Evolutionary conservation across 2,888 invertebrate species (phyloP).

Genomic region (Pristionchus entomophagus): DNA sequence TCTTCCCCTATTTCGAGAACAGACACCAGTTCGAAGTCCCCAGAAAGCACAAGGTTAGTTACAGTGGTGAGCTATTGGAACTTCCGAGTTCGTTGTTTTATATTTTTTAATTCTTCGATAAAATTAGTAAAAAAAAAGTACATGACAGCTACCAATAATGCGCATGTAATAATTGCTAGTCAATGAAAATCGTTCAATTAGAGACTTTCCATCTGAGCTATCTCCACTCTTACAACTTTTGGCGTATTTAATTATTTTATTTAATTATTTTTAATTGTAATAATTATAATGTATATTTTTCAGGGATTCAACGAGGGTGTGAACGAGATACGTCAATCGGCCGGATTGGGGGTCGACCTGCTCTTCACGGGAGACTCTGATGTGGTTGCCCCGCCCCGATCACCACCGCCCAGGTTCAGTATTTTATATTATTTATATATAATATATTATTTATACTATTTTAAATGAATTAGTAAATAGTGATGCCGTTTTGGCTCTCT

Average conservation of each 20-base stretch:
- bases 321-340: slow-evolving; percentile 67
- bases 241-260: too few species aligned
- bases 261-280: slow-evolving; percentile 9
- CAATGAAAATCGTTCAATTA: too few species aligned
- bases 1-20: slow-evolving; percentile 61
- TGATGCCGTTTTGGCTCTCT: too few species aligned
- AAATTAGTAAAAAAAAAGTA: too few species aligned
- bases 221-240: too few species aligned
- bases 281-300: neutral
- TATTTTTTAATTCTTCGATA: too few species aligned
- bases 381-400: neutral
- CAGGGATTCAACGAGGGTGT: slow-evolving; percentile 68
- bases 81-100: too few species aligned
- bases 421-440: neutral
- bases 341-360: slow-evolving; percentile 53
- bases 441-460: neutral
- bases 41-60: slow-evolving; percentile 63
- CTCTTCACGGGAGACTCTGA: slow-evolving; percentile 6
- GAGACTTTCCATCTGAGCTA: too few species aligned
- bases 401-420: neutral
- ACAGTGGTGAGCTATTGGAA: too few species aligned
- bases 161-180: too few species aligned
- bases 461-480: neutral
- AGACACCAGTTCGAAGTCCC: slow-evolving; percentile 60
- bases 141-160: too few species aligned